Base-by-base conservation (phyloP, 2,888 invertebrate species). In the Celastrina argiolus region DNA sequence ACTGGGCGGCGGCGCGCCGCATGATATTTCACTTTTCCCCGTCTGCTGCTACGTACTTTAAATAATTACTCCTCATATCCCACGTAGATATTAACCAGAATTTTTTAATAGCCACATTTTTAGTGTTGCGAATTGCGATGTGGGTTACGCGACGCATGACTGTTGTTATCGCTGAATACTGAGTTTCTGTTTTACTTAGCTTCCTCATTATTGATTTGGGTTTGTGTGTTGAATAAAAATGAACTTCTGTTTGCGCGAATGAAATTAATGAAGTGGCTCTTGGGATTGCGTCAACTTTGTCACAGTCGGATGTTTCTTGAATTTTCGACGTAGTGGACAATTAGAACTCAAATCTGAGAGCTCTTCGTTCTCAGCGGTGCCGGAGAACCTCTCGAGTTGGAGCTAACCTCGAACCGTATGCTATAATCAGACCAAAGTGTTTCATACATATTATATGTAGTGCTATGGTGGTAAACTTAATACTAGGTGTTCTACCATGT, bases 271-370 rank as follows among this genome's bases (percentile, higher is more conserved):
- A 36, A 59, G 59, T 51, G 18, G 18, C 59, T 12, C 34, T 16
- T 10, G 16, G 18, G 36, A 16, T 31, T 59, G 31, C 59, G 59
- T 59, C 18, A 58, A 59, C 36, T 18, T 39, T 22, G 36, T 36
- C 61, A 14, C 36, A 22, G 36, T 6, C 22, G 61, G 34, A 1
- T 36, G n/a, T 61, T 36, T 61, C 61, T 61, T 36, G 61, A 39
- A 18, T 39, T 22, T 61, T 61, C 14, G 34, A 71, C 68, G 68
- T 63, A 75, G 77, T 78, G 78, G 78, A 83, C 82, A 85, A 84
- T 84, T 83, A 81, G 74, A 83, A 80, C 82, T 81, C 81, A 76
- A 80, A 80, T 76, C 73, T 68, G 75, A 86, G 85, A 77, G 80
- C 80, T 74, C 83, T 84, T 79, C 75, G 77, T 81, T 78, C 76